Conservation (phyloP, 2,888 invertebrate genomes). For the Hartigia nigra region DNA sequence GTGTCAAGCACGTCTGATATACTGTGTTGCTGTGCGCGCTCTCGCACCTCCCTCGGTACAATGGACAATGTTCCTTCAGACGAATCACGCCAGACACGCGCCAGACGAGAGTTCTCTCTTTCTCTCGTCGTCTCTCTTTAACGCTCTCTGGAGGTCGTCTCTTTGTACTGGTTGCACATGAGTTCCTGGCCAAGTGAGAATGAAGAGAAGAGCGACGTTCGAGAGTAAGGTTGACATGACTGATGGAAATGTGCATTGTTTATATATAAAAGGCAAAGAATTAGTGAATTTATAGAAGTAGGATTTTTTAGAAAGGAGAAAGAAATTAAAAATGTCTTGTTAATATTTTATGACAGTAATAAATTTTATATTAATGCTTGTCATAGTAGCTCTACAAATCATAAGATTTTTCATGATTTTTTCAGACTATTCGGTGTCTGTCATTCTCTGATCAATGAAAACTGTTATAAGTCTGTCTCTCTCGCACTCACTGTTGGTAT, state of each 20-base stretch:
- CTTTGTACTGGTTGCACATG: background rate
- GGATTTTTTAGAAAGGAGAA: background rate
- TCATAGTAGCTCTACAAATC: background rate
- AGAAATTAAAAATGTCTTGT: background rate
- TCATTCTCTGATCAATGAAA: background rate
- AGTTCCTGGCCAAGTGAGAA: background rate
- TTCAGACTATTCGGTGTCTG: background rate
- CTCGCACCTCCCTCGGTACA: background rate
- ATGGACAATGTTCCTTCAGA: background rate
- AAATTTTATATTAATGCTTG: background rate
- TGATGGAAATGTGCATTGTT: background rate
- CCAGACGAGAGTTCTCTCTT: background rate
- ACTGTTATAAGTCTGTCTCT: background rate
- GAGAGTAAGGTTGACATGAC: background rate
- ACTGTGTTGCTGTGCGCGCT: background rate
- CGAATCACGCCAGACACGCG: background rate
- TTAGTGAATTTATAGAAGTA: background rate
- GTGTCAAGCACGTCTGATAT: background rate
- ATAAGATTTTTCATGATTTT: background rate
- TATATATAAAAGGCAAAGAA: background rate
- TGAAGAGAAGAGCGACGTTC: background rate
- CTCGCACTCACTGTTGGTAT: background rate
- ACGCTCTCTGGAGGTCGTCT: background rate
- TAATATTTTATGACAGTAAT: background rate
- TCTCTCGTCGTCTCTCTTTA: background rate